These are phyloP conservation scores for Chelon labrosus DNA, from an alignment of 2,797 vertebrate genomes.

Conservation along the genomic window DNA sequence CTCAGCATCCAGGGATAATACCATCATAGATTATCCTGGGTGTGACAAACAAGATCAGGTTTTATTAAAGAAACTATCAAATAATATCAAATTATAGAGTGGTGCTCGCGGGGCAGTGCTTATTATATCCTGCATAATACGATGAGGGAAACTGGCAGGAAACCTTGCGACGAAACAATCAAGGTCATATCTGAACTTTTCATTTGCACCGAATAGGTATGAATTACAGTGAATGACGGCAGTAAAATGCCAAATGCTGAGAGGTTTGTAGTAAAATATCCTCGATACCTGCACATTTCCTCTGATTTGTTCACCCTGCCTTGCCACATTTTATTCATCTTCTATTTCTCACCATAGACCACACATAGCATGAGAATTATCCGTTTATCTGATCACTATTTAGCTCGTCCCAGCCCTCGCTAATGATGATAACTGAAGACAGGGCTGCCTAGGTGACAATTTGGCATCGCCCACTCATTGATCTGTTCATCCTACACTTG, in stretches of 20 bases:
- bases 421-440: slow-evolving; percentile 57
- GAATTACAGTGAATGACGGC: slow-evolving; percentile 2
- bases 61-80: slow-evolving; percentile 8
- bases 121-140: not conserved
- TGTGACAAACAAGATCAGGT: slow-evolving; percentile 11
- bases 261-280: slow-evolving; percentile 13
- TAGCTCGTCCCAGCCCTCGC: slow-evolving; percentile 33
- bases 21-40: slow-evolving; percentile 19
- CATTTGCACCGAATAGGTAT: slow-evolving; percentile 17
- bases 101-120: not conserved
- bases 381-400: slow-evolving; percentile 40
- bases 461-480: slow-evolving; percentile 52
- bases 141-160: slow-evolving; percentile 3
- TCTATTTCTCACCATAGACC: not conserved
- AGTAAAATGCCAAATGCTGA: slow-evolving; percentile 10
- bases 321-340: slow-evolving; percentile 21
- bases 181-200: slow-evolving; percentile 44
- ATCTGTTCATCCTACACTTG: slow-evolving; percentile 52
- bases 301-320: slow-evolving; percentile 19
- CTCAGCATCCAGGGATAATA: slow-evolving; percentile 9
- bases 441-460: slow-evolving; percentile 30
- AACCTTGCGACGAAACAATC: not conserved
- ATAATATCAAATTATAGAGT: not conserved
- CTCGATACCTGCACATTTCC: not conserved
- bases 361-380: slow-evolving; percentile 12